Evolutionary conservation across 2,113 vertebrate species (phyloP), one percentile per base, ranked within the genome.

Genomic region (Castor canadensis): DNA sequence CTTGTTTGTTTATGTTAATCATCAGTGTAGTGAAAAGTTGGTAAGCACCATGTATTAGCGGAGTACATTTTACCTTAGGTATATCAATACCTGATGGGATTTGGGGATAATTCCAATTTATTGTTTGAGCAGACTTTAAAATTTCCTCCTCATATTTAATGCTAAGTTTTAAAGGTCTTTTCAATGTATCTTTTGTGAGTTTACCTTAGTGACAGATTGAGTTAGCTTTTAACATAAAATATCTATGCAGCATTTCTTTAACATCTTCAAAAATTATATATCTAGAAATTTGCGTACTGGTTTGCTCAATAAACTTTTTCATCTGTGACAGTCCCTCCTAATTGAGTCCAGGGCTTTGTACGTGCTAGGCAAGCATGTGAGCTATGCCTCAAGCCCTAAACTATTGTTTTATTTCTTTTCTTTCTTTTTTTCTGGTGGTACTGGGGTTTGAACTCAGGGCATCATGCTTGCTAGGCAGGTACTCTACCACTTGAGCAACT

Each of bases 91-190:
- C 94, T 38, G 87, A 35, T 76, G 67, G 87, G 45, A 52, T 81
- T 93, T 88, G 5, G 52, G n/a, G 35, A 45, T 79, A 47, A 81
- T 77, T 82, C 30, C 35, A 81, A 2, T 92, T 91, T 96, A 76
- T 3, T 76, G 7, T 75, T 62, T 49, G 73, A 93, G 69, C 52
- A 30, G 60, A 86, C 64, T 88, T 93, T 52, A 64, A 89, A 43
- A 52, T 43, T 52, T 54, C 93, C 67, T 52, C 20, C 62, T 67
- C 15, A 19, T 52, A 60, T 58, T 93, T 84, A 67, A 67, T 69
- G 62, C 9, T 96, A 4, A 38, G 58, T 94, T 96, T 82, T 83
- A 89, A 35, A 89, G n/a, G 32, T 87, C 54, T 64, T 96, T 94
- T 83, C 52, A 64, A 15, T 73, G 2, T 67, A 3, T 81, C 16